A percentile compares a stretch with the other conserved stretches of the same genome.
Conservation (phyloP, 2,797 vertebrate species). For the Pseudochirops corinnae region DNA sequence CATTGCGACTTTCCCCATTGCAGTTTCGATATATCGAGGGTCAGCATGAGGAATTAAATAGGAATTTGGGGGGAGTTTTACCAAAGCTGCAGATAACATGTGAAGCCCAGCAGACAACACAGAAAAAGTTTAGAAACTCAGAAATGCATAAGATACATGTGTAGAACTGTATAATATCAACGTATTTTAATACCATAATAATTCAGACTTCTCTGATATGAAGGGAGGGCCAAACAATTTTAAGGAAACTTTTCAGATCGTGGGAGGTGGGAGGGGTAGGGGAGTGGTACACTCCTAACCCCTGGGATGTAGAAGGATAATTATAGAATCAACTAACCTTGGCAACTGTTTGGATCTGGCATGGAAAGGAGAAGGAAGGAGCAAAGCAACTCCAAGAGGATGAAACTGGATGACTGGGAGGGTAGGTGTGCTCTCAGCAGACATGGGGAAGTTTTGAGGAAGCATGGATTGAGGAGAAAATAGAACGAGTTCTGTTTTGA, state of each 20-base stretch:
- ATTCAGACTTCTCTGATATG: neutral
- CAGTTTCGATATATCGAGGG: too few relatives aligned
- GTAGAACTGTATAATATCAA: neutral
- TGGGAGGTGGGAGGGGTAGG: neutral
- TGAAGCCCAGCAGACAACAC: neutral
- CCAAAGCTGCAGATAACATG: neutral
- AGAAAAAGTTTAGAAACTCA: neutral
- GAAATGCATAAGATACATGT: neutral
- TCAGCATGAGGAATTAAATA: neutral
- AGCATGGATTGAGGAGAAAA: neutral
- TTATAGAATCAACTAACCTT: neutral
- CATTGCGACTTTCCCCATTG: neutral
- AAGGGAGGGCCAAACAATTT: neutral
- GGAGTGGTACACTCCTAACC: neutral
- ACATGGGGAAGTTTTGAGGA: neutral
- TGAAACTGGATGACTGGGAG: neutral
- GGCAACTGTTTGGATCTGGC: neutral
- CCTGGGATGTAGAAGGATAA: neutral
- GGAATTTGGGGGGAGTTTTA: neutral
- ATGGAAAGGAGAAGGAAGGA: neutral
- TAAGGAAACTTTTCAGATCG: neutral
- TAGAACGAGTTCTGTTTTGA: neutral
- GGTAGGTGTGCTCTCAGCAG: neutral
- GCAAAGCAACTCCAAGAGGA: neutral
- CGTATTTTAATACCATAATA: too few relatives aligned